These are phyloP conservation scores for Andrena dorsata DNA, from an alignment of 2,888 invertebrate genomes.

Conservation along the genomic window DNA sequence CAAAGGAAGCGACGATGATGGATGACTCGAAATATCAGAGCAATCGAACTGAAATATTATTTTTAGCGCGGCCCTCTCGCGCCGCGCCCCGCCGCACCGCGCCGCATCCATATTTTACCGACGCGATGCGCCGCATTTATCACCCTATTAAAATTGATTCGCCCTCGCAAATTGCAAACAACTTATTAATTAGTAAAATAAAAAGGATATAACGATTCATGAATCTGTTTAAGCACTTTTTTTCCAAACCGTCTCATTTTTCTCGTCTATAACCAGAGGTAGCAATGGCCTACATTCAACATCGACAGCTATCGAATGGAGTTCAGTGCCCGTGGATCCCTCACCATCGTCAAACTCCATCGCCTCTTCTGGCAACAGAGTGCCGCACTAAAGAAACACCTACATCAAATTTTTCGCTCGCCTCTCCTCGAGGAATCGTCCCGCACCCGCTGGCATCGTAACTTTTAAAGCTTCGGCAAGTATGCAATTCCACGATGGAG, in stretches of 20 bases:
- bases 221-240: background rate
- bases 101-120: constrained; percentile 63
- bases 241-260: background rate
- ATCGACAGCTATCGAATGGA: no score
- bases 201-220: background rate
- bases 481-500: no score
- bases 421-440: no score
- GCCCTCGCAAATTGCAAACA: constrained; percentile 44
- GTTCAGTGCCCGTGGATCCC: no score
- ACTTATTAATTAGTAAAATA: constrained; percentile 14
- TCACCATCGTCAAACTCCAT: no score
- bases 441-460: no score
- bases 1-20: constrained; percentile 83
- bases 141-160: constrained; percentile 61
- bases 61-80: constrained; percentile 65
- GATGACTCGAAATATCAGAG: constrained; percentile 79
- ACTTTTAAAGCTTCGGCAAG: no score
- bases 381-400: constrained; percentile 63
- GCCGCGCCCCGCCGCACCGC: constrained; percentile 34
- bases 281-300: no score
- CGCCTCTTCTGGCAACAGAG: constrained; percentile 26
- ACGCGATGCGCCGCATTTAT: constrained; percentile 65
- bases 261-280: background rate
- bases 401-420: constrained; percentile 71
- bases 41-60: constrained; percentile 73